Base-by-base conservation (phyloP, 2,888 invertebrate species). In the Suillia variegata region DNA sequence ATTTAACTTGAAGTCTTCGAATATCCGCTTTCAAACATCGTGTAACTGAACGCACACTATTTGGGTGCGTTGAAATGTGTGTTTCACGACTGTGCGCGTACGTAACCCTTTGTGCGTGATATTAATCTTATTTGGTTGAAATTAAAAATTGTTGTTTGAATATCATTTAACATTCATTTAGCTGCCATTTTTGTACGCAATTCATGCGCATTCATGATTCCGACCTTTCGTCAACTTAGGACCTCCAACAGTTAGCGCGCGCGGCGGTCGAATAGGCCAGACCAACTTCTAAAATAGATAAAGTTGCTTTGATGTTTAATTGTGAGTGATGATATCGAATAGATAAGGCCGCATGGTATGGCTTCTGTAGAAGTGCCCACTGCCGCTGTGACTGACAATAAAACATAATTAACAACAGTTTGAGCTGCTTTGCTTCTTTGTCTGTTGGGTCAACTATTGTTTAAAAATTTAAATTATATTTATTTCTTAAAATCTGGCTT, bases 101-200 rank as follows among this genome's bases (percentile, higher is more conserved):
- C 67, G 67, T 73, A 70, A 73, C 69, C 70, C 73, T 69, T 67
- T 63, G 63, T 59, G 55, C 17, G 58, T 65, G 74, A 73, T 67
- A 65, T 71, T 67, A 73, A 74, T 73, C 74, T 74, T 69, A 65
- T 68, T 70, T 74, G 70, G 73, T 67, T 74, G 70, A 71, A 73
- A 74, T 73, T 73, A 64, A 62, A 66, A 70, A 73, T 70, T 70
- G 74, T 66, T 73, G 70, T 69, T 68, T 67, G 70, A 70, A 67
- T 69, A 69, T 66, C 71, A 73, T 71, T 71, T 71, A 73, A 73
- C 73, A 70, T 69, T 73, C 71, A 70, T 65, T 62, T 72, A 62
- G 66, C 63, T 68, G 73, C 67, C 64, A 57, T 62, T 59, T 66
- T 71, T 68, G 65, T 65, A 65, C n/a, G n/a, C 64, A 57, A 18